Evolutionary conservation across 2,797 vertebrate species (phyloP).

Genomic region (Xerus rutilus): DNA sequence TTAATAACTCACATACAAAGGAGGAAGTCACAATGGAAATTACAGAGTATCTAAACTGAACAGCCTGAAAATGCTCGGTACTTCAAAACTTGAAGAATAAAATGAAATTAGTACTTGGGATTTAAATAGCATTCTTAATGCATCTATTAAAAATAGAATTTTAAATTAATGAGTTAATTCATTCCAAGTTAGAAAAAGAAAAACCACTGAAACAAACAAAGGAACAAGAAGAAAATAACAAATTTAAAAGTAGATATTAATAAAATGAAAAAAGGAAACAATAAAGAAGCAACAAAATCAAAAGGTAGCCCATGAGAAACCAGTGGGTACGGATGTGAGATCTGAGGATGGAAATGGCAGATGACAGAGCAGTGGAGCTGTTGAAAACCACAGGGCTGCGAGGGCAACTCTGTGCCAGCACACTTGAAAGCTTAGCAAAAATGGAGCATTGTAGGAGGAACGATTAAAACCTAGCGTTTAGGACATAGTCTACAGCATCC

Average conservation of each 20-base stretch:
- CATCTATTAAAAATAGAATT: constrained; percentile 42
- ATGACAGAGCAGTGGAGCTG: not conserved
- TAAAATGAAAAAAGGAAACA: constrained; percentile 13
- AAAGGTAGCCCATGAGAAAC: not conserved
- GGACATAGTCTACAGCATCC: not conserved
- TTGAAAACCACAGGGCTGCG: not conserved
- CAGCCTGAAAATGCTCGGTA: not conserved
- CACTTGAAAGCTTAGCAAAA: not conserved
- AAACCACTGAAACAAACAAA: not conserved
- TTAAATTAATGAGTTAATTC: constrained; percentile 40
- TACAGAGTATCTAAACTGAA: not conserved
- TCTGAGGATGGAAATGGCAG: too few species aligned
- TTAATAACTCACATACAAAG: constrained; percentile 42
- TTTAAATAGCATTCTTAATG: constrained; percentile 61
- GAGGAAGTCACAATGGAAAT: constrained; percentile 38
- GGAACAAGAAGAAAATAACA: constrained; percentile 14
- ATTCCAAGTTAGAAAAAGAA: constrained; percentile 16
- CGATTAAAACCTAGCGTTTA: not conserved
- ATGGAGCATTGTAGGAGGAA: not conserved
- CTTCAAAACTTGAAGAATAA: not conserved
- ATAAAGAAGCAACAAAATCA: not conserved
- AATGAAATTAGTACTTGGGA: constrained; percentile 6
- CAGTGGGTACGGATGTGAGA: too few species aligned
- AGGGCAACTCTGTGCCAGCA: too few species aligned
- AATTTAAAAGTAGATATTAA: constrained; percentile 4